Base-by-base conservation (phyloP, 1,140 invertebrate species). In the Bilobella aurantiaca region DNA sequence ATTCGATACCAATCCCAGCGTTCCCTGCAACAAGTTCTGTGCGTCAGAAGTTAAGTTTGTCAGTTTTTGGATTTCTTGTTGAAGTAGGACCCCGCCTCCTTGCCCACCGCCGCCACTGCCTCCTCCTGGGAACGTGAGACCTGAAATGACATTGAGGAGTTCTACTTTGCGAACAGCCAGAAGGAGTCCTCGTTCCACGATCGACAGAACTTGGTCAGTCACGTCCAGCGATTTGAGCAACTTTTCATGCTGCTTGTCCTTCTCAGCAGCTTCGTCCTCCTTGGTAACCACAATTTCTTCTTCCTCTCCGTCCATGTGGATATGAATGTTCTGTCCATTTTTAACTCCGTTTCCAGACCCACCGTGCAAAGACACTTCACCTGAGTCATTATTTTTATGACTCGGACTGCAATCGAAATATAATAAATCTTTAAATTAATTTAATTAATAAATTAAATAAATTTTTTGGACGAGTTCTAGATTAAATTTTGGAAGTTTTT, bases 261-360 rank as follows among this genome's bases (percentile, higher is more conserved):
- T 53, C 49, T 53, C 49, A 8, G 49, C 49, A 23, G 14, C 49
- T 23, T 12, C 12, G 5, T 53, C 23, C 25, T 8, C 21, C 5
- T 12, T 53, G 12, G 8, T 53, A 5, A 18, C 49, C 3, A 16
- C 49, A 23, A 16, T 23, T 53, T 53, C 23, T 5, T 53, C 49
- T 53, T 53, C 49, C 8, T 53, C 49, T 23, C 25, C 49, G 49
- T 53, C 21, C 49, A 53, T 53, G 49, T 53, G 49, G 8, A 53
- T 53, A 23, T 53, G 49, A 14, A 53, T 53, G 23, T 12, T 53
- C 12, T 12, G 49, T 23, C 49, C 3, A 23, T 23, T 23, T 16
- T 23, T 23, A 53, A 23, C 49, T 18, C 25, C 49, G 23, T 23
- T 23, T 53, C 8, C 5, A 5, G 23, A 14, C 12, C 49, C 14